These are phyloP conservation scores for Drosophila meridiana DNA, from an alignment of 2,888 invertebrate species.

Conservation along the genomic window DNA sequence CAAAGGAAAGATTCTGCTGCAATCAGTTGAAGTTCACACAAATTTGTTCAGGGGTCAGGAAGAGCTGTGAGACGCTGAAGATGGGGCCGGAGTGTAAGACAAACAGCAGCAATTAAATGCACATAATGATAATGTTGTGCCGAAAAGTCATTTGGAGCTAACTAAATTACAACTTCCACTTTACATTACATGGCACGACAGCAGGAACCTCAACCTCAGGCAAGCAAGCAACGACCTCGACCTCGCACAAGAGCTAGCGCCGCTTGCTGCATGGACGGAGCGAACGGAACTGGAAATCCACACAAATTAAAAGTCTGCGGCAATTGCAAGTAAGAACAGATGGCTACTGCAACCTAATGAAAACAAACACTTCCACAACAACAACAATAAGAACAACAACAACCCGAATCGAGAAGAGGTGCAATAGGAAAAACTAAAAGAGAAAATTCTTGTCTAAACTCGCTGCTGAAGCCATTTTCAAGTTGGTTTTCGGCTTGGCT, in stretches of 20 bases:
- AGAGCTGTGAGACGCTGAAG: slow-evolving; percentile 8
- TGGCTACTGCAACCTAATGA: slow-evolving; percentile 74
- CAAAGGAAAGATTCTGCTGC: slow-evolving; percentile 9
- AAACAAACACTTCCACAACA: slow-evolving; percentile 62
- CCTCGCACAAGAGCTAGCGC: slow-evolving; percentile 49
- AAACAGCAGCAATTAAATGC: slow-evolving; percentile 79
- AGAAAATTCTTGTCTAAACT: slow-evolving; percentile 58
- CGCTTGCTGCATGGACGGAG: slow-evolving; percentile 8
- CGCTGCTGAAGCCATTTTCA: slow-evolving; percentile 53
- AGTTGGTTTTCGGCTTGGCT: slow-evolving; percentile 68
- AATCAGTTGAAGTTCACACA: slow-evolving; percentile 67
- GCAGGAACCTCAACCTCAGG: slow-evolving; percentile 59
- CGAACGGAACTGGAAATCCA: slow-evolving; percentile 68
- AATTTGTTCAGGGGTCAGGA: slow-evolving; percentile 55
- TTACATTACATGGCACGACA: slow-evolving; percentile 71
- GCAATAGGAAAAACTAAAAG: slow-evolving; percentile 19
- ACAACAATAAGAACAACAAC: slow-evolving; percentile 29
- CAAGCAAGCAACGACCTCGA: slow-evolving; percentile 41
- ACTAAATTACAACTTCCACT: slow-evolving; percentile 79
- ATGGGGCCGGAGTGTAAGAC: slow-evolving; percentile 51
- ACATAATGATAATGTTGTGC: slow-evolving; percentile 81
- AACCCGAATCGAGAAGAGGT: slow-evolving; percentile 16
- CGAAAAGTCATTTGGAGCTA: slow-evolving; percentile 76
- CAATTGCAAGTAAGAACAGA: slow-evolving; percentile 64
- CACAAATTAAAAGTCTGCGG: slow-evolving; percentile 74